These are phyloP conservation scores for Busseola fusca DNA, from an alignment of 2,888 invertebrate species.

Conservation along the genomic window DNA sequence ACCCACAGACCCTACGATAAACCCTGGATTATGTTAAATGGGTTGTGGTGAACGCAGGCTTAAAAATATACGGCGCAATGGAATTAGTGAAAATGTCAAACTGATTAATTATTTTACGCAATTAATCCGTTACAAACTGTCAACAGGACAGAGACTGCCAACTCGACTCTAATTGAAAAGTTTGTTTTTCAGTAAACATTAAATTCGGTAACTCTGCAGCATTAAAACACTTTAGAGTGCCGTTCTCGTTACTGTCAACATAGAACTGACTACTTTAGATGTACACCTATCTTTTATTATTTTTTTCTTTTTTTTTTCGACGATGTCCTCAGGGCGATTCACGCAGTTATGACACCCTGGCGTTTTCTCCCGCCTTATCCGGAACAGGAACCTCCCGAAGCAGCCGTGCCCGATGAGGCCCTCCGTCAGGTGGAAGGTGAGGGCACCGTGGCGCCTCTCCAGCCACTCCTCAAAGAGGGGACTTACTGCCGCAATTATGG, in stretches of 20 bases:
- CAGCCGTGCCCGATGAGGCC: no score
- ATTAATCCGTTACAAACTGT: background rate
- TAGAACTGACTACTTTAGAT: conserved; percentile 6
- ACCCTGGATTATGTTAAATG: background rate
- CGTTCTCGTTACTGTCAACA: conserved; percentile 3
- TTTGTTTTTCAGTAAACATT: conserved; percentile 6
- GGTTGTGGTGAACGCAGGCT: background rate
- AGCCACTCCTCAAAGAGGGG: no score
- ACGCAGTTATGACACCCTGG: no score
- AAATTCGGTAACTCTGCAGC: conserved; percentile 14
- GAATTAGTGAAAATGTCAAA: background rate
- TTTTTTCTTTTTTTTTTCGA: no score
- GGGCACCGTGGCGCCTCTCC: no score
- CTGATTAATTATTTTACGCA: background rate
- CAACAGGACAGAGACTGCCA: background rate
- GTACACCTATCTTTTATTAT: no score
- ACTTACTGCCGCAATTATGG: no score
- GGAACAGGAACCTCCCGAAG: no score
- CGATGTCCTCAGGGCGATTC: no score
- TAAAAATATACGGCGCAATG: background rate
- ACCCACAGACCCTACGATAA: background rate
- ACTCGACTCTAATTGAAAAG: background rate
- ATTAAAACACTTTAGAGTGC: conserved; percentile 30
- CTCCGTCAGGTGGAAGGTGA: no score
- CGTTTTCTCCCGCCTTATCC: no score